Base-by-base conservation (phyloP, 2,888 invertebrate genomes). In the Digitonthophagus gazella region DNA sequence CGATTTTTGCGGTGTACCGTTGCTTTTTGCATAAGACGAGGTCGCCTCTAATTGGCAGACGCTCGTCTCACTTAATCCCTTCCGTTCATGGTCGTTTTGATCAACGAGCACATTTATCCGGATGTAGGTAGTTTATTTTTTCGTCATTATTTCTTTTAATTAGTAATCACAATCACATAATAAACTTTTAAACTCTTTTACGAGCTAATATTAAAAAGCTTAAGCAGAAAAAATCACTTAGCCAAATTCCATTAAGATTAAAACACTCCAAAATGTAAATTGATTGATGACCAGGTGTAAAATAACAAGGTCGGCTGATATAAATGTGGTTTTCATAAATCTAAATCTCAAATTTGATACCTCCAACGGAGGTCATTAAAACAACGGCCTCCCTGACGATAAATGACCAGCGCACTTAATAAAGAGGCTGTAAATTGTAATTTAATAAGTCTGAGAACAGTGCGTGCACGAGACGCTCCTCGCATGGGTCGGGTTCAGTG, bases 11-110 rank as follows among this genome's bases (percentile, higher is more conserved):
- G 14, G 8, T 44, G 28, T 65, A 65, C 55, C 65, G 65, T 65
- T 65, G 65, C 65, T 11, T 65, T 65, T 65, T 65, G 65, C 65
- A 65, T 65, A 65, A 18, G 44, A 11, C 44, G 19, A 28, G 61
- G 61, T 20, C 14, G 16, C 16, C 65, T 18, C 65, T 65, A 65
- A 65, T 65, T 65, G 44, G 65, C 56, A n/a, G 44, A 54, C n/a
- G 20, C 19, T 61, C 20, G n/a, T 61, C 61, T 61, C 18, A 61
- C 19, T 61, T 61, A 61, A 61, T 61, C 61, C 61, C 20, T 61
- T 61, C 61, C 61, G 61, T 61, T 61, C 8, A 61, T 18, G 19
- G 16, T n/a, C 61, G 6, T 1, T 15, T 44, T 5, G 28, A 44
- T 44, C 28, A 11, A 44, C 6, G 28, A 11, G 6, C 28, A 44